A percentile compares a stretch with the other conserved stretches of the same genome.
Evolutionary conservation across 2,113 vertebrate species (phyloP).

Genomic region (Xenus cinereus): DNA sequence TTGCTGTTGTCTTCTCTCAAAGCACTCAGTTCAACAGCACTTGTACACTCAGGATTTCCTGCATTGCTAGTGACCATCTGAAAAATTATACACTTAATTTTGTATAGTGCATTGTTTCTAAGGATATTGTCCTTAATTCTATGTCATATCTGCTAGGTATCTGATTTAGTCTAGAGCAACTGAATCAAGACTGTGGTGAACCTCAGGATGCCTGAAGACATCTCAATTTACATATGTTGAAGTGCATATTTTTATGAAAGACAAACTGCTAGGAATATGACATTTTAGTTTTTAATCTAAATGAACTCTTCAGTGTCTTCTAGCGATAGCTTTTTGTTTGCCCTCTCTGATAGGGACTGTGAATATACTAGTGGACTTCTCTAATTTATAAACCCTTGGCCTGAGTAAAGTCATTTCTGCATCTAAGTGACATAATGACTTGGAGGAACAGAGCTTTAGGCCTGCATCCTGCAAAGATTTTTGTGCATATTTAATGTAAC

Average conservation of each 20-base stretch:
- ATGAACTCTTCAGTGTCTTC: not conserved
- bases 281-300: not conserved
- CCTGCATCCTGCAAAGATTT: not conserved
- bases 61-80: not conserved
- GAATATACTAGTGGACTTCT: not conserved
- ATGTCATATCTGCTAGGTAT: not conserved
- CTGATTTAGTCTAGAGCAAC: not conserved
- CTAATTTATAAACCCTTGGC: not conserved
- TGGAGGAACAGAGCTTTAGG: not conserved
- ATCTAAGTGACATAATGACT: not conserved
- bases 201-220: not conserved
- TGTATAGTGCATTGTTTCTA: not conserved
- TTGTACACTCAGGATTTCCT: not conserved
- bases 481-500: not conserved
- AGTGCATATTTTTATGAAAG: not conserved
- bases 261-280: not conserved
- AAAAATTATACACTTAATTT: not conserved
- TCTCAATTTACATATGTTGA: not conserved
- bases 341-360: not conserved
- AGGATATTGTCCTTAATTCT: not conserved
- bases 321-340: not conserved
- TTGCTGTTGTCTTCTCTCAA: not conserved
- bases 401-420: not conserved
- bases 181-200: not conserved
- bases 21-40: not conserved